Conservation (phyloP, 2,113 vertebrate species). For the Todiramphus chloris region DNA sequence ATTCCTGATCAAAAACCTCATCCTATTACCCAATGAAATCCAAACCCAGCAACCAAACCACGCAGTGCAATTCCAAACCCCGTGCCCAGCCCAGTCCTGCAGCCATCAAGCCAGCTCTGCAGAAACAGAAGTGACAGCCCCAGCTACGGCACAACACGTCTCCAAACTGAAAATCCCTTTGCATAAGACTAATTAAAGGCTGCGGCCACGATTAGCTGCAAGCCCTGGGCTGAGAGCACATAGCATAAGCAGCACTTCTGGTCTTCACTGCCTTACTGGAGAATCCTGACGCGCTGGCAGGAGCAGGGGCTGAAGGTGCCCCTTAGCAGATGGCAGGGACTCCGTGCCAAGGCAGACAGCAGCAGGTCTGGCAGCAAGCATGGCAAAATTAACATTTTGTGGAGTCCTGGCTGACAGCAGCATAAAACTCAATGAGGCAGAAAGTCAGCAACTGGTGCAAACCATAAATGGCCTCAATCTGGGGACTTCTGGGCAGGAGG, state of each 20-base stretch:
- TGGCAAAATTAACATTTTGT: background rate
- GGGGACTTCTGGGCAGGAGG: background rate
- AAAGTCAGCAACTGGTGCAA: background rate
- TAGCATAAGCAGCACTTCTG: background rate
- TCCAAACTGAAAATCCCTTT: background rate
- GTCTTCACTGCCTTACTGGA: background rate
- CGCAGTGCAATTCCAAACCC: background rate
- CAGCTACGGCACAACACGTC: background rate
- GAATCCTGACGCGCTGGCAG: background rate
- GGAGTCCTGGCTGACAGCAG: background rate
- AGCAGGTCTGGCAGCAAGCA: background rate
- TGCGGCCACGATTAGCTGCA: background rate
- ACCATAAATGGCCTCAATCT: background rate
- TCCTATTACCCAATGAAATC: background rate
- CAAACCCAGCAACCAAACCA: background rate
- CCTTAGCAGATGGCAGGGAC: slow-evolving; percentile 1
- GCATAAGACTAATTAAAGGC: background rate
- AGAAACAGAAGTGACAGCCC: background rate
- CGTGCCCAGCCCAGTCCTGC: background rate
- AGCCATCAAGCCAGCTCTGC: background rate
- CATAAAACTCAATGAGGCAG: background rate
- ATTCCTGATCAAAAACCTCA: background rate
- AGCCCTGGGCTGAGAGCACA: background rate
- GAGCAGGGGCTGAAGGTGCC: background rate
- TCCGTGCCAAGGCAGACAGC: background rate